A percentile compares a stretch with the other conserved stretches of the same genome.
These are phyloP conservation scores for Syrrhaptes paradoxus DNA, from an alignment of 2,113 vertebrate genomes.

Conservation along the genomic window DNA sequence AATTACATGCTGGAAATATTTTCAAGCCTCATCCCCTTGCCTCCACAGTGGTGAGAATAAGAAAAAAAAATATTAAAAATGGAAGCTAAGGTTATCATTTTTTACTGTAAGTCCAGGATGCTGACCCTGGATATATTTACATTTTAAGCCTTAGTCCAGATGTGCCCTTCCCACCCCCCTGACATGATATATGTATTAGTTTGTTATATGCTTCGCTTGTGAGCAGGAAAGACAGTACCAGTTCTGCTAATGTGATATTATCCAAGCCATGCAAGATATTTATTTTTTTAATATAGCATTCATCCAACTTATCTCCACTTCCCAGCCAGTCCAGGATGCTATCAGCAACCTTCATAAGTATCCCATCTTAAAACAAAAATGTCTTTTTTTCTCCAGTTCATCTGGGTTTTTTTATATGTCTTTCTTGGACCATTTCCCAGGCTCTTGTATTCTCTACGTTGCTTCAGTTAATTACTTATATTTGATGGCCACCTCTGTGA, in stretches of 20 bases:
- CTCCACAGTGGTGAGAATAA: background rate
- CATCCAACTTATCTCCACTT: constrained; percentile 19
- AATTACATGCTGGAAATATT: background rate
- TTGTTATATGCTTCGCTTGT: background rate
- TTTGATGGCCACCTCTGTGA: constrained; percentile 68
- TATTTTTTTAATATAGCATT: background rate
- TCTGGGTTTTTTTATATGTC: constrained; percentile 2
- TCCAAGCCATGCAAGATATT: background rate
- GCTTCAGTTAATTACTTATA: constrained; percentile 72
- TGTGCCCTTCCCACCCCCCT: accelerated
- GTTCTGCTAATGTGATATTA: background rate
- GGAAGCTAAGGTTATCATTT: background rate
- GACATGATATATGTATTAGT: background rate
- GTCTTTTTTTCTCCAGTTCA: background rate
- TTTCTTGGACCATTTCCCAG: constrained; percentile 76
- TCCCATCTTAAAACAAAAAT: constrained; percentile 3
- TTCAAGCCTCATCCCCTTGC: background rate
- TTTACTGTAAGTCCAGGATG: background rate
- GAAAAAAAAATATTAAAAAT: background rate
- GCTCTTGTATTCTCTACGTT: constrained; percentile 34
- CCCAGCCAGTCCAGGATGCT: background rate
- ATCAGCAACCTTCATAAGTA: constrained; percentile 35
- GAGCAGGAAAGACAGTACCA: background rate
- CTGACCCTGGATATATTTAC: background rate
- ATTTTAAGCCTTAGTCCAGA: accelerated